Percentiles rank a stretch among this genome's conserved stretches.
phyloP scores from a whole-genome alignment of 2,888 invertebrate genomes.

The Euphydryas editha region DNA sequence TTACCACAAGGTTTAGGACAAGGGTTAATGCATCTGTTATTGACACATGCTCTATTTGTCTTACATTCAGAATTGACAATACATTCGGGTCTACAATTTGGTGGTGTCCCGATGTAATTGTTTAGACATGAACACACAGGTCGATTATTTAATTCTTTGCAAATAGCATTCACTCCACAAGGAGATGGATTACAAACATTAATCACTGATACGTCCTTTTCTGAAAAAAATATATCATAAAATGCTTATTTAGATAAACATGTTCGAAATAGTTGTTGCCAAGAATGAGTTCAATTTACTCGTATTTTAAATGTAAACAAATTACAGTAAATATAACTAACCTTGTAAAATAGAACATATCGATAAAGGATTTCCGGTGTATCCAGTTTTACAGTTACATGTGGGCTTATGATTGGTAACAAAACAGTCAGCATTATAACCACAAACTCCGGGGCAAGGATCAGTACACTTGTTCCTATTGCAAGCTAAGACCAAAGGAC shows the following conservation, averaged over 20 bases:
- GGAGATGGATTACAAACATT: slow-evolving; percentile 89
- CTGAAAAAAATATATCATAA: slow-evolving; percentile 53
- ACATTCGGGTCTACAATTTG: slow-evolving; percentile 86
- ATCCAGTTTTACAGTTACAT: slow-evolving; percentile 85
- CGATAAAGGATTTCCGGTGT: slow-evolving; percentile 87
- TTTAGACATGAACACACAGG: slow-evolving; percentile 89
- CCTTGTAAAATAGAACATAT: slow-evolving; percentile 69
- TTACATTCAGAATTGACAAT: slow-evolving; percentile 86
- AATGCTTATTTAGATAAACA: neutral
- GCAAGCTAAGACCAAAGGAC: slow-evolving; percentile 85
- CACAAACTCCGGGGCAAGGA: slow-evolving; percentile 88
- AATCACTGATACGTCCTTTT: slow-evolving; percentile 58
- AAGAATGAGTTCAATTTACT: neutral
- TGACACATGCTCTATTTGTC: slow-evolving; percentile 86
- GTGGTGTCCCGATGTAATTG: slow-evolving; percentile 86
- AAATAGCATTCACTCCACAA: slow-evolving; percentile 89
- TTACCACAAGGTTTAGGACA: slow-evolving; percentile 87
- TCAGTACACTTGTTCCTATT: slow-evolving; percentile 86
- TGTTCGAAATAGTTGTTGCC: neutral
- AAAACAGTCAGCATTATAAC: slow-evolving; percentile 86
- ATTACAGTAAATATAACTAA: slow-evolving; percentile 49
- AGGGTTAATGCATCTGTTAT: slow-evolving; percentile 87
- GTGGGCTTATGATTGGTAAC: slow-evolving; percentile 86
- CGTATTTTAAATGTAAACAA: neutral
- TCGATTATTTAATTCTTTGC: slow-evolving; percentile 87